A percentile compares a stretch with the other conserved stretches of the same genome.
Conservation (phyloP, 2,888 invertebrate genomes). For the Myopa testacea region DNA sequence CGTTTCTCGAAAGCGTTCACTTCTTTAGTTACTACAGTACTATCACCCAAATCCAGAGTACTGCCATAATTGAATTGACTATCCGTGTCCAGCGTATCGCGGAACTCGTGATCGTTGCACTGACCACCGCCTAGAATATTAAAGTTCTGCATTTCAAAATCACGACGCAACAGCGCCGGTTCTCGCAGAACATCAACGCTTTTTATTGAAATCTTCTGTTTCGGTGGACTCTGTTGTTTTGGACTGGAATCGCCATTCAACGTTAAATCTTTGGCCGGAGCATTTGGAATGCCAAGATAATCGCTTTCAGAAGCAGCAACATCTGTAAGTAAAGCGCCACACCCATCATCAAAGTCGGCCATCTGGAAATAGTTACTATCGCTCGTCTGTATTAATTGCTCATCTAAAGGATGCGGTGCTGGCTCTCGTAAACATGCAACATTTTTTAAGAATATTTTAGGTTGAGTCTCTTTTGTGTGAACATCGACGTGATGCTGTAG, state of each 20-base stretch:
- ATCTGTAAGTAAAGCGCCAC: constrained; percentile 9
- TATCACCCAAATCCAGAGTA: constrained; percentile 22
- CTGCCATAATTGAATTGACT: constrained; percentile 28
- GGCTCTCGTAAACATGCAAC: constrained; percentile 65
- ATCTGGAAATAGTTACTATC: constrained; percentile 41
- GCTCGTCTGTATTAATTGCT: constrained; percentile 45
- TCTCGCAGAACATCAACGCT: constrained; percentile 66
- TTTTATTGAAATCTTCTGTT: constrained; percentile 66
- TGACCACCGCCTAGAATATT: constrained; percentile 32
- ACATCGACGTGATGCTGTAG: not conserved
- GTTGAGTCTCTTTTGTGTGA: constrained; percentile 45
- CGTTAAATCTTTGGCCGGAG: not conserved
- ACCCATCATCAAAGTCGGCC: constrained; percentile 27
- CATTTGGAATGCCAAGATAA: constrained; percentile 14
- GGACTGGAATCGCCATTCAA: constrained; percentile 6
- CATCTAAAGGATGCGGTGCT: constrained; percentile 48
- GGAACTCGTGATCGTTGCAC: constrained; percentile 40
- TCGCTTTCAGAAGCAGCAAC: not conserved
- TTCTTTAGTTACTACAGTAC: constrained; percentile 14
- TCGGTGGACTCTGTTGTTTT: constrained; percentile 44
- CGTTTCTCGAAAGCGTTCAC: constrained; percentile 51
- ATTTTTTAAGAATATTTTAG: constrained; percentile 66
- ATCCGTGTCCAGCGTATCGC: not conserved
- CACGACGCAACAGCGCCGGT: constrained; percentile 58
- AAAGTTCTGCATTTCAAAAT: constrained; percentile 54